Percentiles rank a stretch among this genome's conserved stretches.
Evolutionary conservation across 2,113 vertebrate genomes (phyloP).

Genomic region (Myiozetetes cayanensis): DNA sequence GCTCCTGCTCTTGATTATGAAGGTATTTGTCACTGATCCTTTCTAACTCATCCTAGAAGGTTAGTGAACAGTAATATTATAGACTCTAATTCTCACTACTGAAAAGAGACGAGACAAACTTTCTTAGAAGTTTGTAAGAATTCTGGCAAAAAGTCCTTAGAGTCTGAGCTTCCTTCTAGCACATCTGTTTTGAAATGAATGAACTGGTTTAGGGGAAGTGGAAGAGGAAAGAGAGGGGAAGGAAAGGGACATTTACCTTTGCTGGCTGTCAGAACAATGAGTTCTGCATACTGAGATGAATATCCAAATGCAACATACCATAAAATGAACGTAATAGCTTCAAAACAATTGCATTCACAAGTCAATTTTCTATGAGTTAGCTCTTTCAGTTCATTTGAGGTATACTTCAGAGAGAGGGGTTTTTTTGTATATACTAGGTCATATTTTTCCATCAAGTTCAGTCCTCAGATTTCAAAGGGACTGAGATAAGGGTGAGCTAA

Average conservation of each 20-base stretch:
- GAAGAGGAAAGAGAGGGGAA: neutral
- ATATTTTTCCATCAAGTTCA: neutral
- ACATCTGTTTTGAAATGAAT: neutral
- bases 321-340: neutral
- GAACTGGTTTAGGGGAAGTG: neutral
- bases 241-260: neutral
- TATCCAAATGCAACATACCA: neutral
- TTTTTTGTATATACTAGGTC: neutral
- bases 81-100: neutral
- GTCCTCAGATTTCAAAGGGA: neutral
- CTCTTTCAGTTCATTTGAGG: neutral
- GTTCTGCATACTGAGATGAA: neutral
- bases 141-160: neutral
- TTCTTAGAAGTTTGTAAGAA: neutral
- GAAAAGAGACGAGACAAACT: neutral
- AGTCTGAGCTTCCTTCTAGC: neutral
- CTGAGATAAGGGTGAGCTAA: neutral
- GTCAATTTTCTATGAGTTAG: neutral
- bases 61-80: neutral
- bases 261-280: neutral
- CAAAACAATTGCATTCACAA: neutral
- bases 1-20: neutral
- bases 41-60: neutral
- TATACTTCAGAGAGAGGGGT: accelerated
- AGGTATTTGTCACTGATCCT: neutral